phyloP scores from a whole-genome alignment of 1,140 invertebrate genomes.

The Choristoneura fumiferana region DNA sequence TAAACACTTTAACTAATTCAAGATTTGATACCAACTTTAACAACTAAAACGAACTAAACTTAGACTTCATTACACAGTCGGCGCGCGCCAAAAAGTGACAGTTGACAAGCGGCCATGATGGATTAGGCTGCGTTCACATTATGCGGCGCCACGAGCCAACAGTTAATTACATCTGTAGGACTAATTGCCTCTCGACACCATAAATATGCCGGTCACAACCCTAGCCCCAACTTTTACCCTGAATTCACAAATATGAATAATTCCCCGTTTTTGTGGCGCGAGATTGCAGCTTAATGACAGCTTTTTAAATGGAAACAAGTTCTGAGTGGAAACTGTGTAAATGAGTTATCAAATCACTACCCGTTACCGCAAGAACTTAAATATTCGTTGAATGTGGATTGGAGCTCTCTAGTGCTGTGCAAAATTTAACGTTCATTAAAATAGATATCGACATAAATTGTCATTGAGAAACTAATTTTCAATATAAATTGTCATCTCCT shows the following conservation, averaged over 20 bases:
- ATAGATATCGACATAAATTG: too few species aligned
- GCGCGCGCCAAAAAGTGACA: slow-evolving; percentile 51
- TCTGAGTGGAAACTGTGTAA: too few species aligned
- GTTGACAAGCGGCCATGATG: slow-evolving; percentile 50
- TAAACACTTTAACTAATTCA: background rate
- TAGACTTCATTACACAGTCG: slow-evolving; percentile 38
- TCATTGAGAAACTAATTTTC: too few species aligned
- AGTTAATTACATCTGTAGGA: slow-evolving; percentile 51
- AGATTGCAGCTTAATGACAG: background rate
- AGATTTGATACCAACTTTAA: slow-evolving; percentile 2
- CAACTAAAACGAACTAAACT: background rate
- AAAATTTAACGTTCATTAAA: too few species aligned
- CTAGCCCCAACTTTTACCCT: background rate
- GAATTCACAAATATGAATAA: background rate
- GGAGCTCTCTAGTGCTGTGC: too few species aligned
- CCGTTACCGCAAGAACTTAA: too few species aligned
- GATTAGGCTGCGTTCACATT: slow-evolving; percentile 34
- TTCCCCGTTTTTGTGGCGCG: background rate
- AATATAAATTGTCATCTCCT: too few species aligned
- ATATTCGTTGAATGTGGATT: too few species aligned
- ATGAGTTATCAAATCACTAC: too few species aligned
- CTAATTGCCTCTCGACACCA: slow-evolving; percentile 49
- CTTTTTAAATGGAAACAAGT: too few species aligned
- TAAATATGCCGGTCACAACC: slow-evolving; percentile 35
- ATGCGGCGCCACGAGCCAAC: slow-evolving; percentile 50